phyloP scores from a whole-genome alignment of 2,113 vertebrate species.

The Ctenomys sociabilis region DNA sequence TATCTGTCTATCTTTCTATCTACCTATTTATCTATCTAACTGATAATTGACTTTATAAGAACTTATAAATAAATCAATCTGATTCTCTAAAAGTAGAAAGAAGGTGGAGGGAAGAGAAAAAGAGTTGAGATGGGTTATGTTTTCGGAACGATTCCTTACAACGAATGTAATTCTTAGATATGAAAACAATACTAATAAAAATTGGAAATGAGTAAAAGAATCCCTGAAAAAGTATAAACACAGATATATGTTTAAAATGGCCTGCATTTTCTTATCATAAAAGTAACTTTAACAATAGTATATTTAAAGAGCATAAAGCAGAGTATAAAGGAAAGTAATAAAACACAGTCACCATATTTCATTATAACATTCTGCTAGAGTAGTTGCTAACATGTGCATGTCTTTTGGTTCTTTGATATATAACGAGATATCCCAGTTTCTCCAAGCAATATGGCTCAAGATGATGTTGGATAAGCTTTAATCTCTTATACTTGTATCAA shows the following conservation, averaged over 20 bases:
- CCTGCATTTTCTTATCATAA: not conserved
- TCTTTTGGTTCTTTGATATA: not conserved
- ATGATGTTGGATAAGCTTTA: not conserved
- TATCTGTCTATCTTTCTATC: too few relatives aligned
- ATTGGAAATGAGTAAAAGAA: too few relatives aligned
- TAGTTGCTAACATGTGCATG: not conserved
- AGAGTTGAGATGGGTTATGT: too few relatives aligned
- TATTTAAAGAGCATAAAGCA: constrained; percentile 17
- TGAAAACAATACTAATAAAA: too few relatives aligned
- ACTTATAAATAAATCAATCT: too few relatives aligned
- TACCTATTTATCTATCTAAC: too few relatives aligned
- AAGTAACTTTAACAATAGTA: not conserved
- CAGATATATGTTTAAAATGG: not conserved
- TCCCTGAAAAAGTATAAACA: too few relatives aligned
- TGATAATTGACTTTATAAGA: too few relatives aligned
- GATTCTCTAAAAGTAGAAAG: too few relatives aligned
- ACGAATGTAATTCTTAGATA: too few relatives aligned
- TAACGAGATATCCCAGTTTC: not conserved
- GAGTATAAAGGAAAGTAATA: not conserved
- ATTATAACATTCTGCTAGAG: not conserved
- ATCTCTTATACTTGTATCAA: not conserved
- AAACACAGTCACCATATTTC: not conserved
- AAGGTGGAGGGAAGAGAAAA: too few relatives aligned
- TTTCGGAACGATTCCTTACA: too few relatives aligned
- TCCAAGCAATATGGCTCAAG: not conserved